These are phyloP conservation scores for Leucoptera coffeella DNA, from an alignment of 2,888 invertebrate species.

Conservation along the genomic window DNA sequence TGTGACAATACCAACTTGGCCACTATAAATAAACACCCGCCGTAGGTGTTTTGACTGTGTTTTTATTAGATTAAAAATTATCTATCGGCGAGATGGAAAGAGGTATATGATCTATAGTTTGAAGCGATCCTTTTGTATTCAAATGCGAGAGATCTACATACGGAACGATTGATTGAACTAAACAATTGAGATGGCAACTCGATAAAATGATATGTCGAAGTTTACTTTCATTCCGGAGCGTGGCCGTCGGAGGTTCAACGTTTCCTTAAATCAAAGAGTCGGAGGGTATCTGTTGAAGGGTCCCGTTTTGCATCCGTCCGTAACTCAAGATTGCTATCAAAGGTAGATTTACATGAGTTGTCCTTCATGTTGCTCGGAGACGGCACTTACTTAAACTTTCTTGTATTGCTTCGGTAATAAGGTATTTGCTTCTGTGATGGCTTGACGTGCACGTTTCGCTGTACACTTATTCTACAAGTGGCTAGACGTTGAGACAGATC, in stretches of 20 bases:
- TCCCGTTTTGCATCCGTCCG: conserved; percentile 50
- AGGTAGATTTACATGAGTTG: conserved; percentile 49
- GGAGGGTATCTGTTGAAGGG: conserved; percentile 16
- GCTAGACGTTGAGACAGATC: no score
- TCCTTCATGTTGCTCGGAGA: no score
- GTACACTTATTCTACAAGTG: no score
- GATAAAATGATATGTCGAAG: conserved; percentile 19
- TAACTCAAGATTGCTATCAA: conserved; percentile 51
- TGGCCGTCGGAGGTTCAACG: conserved; percentile 14
- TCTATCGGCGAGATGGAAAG: no score
- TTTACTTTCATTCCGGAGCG: conserved; percentile 16
- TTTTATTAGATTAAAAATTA: conserved; percentile 14
- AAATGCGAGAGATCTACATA: conserved; percentile 6
- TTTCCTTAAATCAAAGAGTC: conserved; percentile 38
- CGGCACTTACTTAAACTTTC: no score
- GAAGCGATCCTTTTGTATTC: conserved; percentile 10
- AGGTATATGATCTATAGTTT: no score
- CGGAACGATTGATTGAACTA: conserved; percentile 16
- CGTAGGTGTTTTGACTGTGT: conserved; percentile 12
- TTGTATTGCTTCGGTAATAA: no score
- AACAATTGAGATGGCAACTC: conserved; percentile 28
- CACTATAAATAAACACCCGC: conserved; percentile 20
- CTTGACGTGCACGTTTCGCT: no score
- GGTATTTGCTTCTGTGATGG: no score
- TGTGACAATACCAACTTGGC: conserved; percentile 18